Evolutionary conservation across 2,113 vertebrate genomes (phyloP), one percentile per base, ranked within the genome.

Genomic region (Calcarius ornatus): DNA sequence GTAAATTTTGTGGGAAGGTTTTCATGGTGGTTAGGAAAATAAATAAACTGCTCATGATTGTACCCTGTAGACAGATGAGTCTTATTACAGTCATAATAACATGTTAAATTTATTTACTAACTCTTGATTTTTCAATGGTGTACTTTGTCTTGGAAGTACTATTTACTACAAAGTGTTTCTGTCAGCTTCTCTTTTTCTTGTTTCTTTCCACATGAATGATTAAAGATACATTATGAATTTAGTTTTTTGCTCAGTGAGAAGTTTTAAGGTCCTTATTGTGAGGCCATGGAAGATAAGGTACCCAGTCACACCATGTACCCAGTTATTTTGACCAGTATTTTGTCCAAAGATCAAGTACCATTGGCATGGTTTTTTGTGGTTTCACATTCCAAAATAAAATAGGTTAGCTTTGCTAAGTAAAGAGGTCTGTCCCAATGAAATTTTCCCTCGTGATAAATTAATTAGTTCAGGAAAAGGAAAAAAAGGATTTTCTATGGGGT

Each of bases 401-500:
- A 66, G 0, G 3, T 53, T 48, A 37, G 4, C 11, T 76, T 68
- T 88, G 61, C 13, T 43, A 51, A 24, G 30, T 38, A 60, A 81
- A 76, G 10, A 4, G 2, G 24, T 70, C 14, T 66, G 12, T 42
- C 22, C 9, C 12, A 20, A 3, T 18, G 20, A 90, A 50, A 17
- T 54, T 75, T 75, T 63, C 12, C 12, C 12, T 79, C 1, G 0
- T 4, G 20, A 43, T 73, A 43, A 77, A 60, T 21, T 61, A 3
- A 23, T 78, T 13, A 37, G 17, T n/a, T 43, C 12, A 63, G 42
- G 13, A 40, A 79, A 84, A 48, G 6, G 6, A 70, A 60, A 54
- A 54, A 56, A 42, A 15, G 0, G 1, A 35, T 38, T 79, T 76
- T 59, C 27, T 23, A 6, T 11, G 12, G 3, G 1, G 0, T 69